phyloP scores from a whole-genome alignment of 2,888 invertebrate genomes.

The Eilema depressum region DNA sequence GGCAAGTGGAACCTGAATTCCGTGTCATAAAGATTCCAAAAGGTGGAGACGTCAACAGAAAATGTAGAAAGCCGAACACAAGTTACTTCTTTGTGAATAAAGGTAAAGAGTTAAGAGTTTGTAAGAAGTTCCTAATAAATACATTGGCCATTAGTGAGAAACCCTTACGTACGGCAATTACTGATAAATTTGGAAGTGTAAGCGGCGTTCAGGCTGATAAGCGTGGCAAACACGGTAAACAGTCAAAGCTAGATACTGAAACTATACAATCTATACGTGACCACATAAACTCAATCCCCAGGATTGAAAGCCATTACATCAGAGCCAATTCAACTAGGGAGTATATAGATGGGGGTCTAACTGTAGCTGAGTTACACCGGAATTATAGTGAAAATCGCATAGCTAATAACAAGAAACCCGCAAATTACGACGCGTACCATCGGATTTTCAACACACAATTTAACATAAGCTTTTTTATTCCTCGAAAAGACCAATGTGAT shows the following conservation, averaged over 20 bases:
- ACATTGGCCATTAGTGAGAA: slow-evolving; percentile 29
- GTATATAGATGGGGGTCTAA: slow-evolving; percentile 44
- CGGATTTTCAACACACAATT: slow-evolving; percentile 35
- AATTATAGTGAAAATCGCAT: slow-evolving; percentile 29
- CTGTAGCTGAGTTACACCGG: slow-evolving; percentile 47
- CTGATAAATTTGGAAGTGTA: slow-evolving; percentile 12
- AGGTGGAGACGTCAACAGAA: slow-evolving; percentile 27
- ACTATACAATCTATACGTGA: slow-evolving; percentile 22
- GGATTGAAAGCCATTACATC: slow-evolving; percentile 34
- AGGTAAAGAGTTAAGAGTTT: slow-evolving; percentile 23
- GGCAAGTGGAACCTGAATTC: slow-evolving; percentile 32
- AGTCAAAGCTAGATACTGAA: slow-evolving; percentile 11
- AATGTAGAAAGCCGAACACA: slow-evolving; percentile 40
- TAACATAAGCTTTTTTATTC: slow-evolving; percentile 39
- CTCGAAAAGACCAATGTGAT: slow-evolving; percentile 47
- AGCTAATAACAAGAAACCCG: slow-evolving; percentile 29
- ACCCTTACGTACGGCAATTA: slow-evolving; percentile 28
- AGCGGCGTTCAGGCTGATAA: background rate
- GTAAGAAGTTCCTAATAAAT: slow-evolving; percentile 32
- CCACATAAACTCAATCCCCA: slow-evolving; percentile 33
- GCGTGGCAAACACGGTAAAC: background rate
- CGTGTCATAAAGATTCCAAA: slow-evolving; percentile 34
- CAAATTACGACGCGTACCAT: slow-evolving; percentile 44
- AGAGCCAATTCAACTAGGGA: slow-evolving; percentile 30
- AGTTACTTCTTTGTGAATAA: slow-evolving; percentile 23